Percentiles rank a stretch among this genome's conserved stretches.
Conservation (phyloP, 1,140 invertebrate genomes). For the Globodera rostochiensis region DNA sequence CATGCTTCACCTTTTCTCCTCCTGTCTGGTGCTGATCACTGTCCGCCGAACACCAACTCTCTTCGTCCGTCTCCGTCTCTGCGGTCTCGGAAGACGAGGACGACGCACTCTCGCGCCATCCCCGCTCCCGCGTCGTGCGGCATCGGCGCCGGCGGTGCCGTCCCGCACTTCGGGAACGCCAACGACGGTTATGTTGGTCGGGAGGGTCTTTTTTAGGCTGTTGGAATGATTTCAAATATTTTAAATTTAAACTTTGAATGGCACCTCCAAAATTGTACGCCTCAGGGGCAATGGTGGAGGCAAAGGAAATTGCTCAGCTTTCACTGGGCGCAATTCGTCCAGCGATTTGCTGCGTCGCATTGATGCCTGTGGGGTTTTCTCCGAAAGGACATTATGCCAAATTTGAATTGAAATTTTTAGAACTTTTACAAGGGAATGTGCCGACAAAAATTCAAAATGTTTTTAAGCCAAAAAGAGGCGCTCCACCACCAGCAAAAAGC, state of each 20-base stretch:
- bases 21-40: not conserved
- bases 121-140: not conserved
- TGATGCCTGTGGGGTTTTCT: slow-evolving; percentile 19
- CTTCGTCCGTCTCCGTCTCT: not conserved
- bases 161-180: not conserved
- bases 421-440: slow-evolving; percentile 14
- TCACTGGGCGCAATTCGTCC: slow-evolving; percentile 17
- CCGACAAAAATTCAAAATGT: not conserved
- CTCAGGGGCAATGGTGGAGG: not conserved
- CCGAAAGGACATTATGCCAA: slow-evolving; percentile 6
- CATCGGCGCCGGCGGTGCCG: not conserved
- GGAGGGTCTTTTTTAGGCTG: not conserved
- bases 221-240: no score
- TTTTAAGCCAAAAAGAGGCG: slow-evolving; percentile 9
- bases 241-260: no score
- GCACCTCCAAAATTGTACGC: not conserved
- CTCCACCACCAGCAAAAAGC: slow-evolving; percentile 24
- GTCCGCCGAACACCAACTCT: not conserved
- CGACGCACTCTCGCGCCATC: not conserved
- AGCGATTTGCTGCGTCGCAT: slow-evolving; percentile 25
- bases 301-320: not conserved
- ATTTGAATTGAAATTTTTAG: not conserved
- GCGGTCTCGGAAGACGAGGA: not conserved
- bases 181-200: not conserved
- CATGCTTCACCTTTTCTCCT: not conserved